phyloP scores from a whole-genome alignment of 2,113 vertebrate genomes.

The Labrus mixtus region DNA sequence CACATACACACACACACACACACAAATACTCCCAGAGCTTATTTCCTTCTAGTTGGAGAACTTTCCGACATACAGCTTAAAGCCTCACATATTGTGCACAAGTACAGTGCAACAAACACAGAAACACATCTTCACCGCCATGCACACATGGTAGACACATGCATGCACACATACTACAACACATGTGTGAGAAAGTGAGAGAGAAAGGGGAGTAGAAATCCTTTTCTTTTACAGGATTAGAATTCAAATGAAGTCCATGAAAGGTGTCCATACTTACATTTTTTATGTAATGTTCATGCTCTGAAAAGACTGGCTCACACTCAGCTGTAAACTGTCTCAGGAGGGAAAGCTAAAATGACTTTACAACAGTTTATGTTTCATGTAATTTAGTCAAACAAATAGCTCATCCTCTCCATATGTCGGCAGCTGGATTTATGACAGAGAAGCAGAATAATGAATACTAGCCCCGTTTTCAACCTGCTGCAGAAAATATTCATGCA shows the following conservation, averaged over 20 bases:
- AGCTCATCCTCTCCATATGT: conserved; percentile 49
- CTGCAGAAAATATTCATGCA: conserved; percentile 7
- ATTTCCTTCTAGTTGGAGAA: background rate
- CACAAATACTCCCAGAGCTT: background rate
- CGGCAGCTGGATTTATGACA: conserved; percentile 52
- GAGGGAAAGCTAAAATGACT: conserved; percentile 25
- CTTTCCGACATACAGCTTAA: conserved; percentile 21
- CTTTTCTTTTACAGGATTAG: conserved; percentile 51
- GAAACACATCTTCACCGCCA: conserved; percentile 34
- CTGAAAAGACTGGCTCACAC: conserved; percentile 35
- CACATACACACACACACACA: too few species aligned
- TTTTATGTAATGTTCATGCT: conserved; percentile 33
- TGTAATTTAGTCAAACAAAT: conserved; percentile 49
- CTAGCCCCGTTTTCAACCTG: conserved; percentile 36
- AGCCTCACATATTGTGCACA: background rate
- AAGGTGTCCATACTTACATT: conserved; percentile 30
- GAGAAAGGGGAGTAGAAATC: conserved; percentile 40
- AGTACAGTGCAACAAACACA: conserved; percentile 32
- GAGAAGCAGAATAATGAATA: conserved; percentile 58
- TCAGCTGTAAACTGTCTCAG: conserved; percentile 13
- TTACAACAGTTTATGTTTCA: conserved; percentile 46
- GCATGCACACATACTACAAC: conserved; percentile 10
- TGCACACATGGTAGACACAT: conserved; percentile 64
- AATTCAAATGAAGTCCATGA: conserved; percentile 46
- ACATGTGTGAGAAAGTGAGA: conserved; percentile 13